Conservation (phyloP, 1,140 invertebrate genomes). For the Archivesica marissinica region DNA sequence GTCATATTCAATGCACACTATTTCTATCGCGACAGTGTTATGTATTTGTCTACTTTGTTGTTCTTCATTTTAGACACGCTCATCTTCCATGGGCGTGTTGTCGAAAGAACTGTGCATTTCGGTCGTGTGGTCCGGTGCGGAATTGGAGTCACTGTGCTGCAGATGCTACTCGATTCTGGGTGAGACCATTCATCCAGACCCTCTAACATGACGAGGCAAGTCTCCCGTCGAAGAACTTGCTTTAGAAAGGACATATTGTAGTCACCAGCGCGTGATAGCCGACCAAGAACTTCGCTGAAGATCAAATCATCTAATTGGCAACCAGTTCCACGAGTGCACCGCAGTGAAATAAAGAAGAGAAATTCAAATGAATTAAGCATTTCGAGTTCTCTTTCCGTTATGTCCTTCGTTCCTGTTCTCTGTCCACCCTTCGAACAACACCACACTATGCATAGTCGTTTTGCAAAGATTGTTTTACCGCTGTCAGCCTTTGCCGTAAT, state of each 20-base stretch:
- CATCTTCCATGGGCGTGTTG: conserved; percentile 17
- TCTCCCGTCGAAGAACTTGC: not conserved
- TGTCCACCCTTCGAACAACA: not conserved
- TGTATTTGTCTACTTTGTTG: not conserved
- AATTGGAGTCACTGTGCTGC: not conserved
- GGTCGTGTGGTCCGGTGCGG: not conserved
- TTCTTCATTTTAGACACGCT: not conserved
- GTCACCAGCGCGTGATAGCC: not conserved
- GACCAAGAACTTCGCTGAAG: not conserved
- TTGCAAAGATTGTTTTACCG: conserved; percentile 8
- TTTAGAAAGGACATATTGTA: not conserved
- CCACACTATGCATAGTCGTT: conserved; percentile 2
- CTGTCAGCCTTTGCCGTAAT: not conserved
- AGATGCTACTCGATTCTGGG: not conserved
- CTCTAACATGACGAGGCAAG: not conserved
- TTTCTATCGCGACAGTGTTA: too few species aligned
- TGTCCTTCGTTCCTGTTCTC: not conserved
- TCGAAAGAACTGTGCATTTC: not conserved
- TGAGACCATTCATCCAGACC: conserved; percentile 14
- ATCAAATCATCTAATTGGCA: not conserved
- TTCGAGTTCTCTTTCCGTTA: not conserved
- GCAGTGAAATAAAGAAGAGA: not conserved
- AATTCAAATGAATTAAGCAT: not conserved
- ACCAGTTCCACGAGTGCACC: not conserved
- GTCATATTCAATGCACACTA: too few species aligned